Conservation (phyloP, 1,140 invertebrate genomes). For the Penaeus japonicus region DNA sequence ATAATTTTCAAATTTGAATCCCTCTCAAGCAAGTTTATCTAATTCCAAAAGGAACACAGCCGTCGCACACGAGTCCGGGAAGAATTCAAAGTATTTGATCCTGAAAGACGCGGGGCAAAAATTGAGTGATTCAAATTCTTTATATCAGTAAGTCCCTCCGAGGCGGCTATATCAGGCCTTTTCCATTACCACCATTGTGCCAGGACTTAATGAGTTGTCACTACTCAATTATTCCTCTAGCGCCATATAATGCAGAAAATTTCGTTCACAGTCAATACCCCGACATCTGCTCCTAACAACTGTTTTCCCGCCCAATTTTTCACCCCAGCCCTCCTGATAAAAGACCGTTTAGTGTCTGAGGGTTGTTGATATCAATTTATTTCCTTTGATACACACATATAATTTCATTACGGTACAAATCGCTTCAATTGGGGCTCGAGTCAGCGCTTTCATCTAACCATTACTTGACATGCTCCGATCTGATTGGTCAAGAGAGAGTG, state of each 20-base stretch:
- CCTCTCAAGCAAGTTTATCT: no score
- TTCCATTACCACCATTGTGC: conserved; percentile 54
- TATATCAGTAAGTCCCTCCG: conserved; percentile 35
- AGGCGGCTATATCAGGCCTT: conserved; percentile 43
- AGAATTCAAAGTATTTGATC: no score
- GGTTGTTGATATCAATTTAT: conserved; percentile 61
- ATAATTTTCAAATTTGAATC: no score
- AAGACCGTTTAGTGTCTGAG: conserved; percentile 59
- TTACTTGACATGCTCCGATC: conserved; percentile 53
- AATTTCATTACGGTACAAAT: conserved; percentile 61
- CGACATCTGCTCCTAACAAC: conserved; percentile 56
- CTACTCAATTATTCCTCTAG: conserved; percentile 49
- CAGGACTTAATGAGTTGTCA: conserved; percentile 53
- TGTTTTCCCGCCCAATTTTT: conserved; percentile 59
- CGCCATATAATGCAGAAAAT: conserved; percentile 38
- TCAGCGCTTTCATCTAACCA: conserved; percentile 59
- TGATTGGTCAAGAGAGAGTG: conserved; percentile 49
- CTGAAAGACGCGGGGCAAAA: not conserved
- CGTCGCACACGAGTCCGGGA: no score
- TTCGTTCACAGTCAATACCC: conserved; percentile 29
- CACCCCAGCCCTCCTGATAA: conserved; percentile 56
- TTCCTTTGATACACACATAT: conserved; percentile 61
- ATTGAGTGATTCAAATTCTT: conserved; percentile 42
- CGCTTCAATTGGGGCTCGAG: conserved; percentile 60
- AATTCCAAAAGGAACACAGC: no score